Conservation (phyloP, 2,888 invertebrate genomes). For the Plagodis pulveraria region DNA sequence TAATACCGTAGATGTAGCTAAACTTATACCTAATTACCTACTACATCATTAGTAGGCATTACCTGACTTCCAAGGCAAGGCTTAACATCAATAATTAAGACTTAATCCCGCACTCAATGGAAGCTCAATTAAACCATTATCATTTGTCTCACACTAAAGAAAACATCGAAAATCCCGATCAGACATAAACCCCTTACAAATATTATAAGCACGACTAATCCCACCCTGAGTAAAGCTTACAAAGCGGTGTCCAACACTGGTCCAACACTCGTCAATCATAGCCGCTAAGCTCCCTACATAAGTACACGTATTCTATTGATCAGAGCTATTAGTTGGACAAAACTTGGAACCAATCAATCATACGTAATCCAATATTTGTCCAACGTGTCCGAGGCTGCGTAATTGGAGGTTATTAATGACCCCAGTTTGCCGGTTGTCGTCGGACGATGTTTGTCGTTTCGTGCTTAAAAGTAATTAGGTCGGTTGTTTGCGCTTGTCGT, state of each 20-base stretch:
- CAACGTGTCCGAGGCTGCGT: conserved; percentile 48
- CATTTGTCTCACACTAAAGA: conserved; percentile 3
- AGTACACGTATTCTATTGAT: conserved; percentile 25
- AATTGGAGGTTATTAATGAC: conserved; percentile 63
- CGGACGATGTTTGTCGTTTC: conserved; percentile 47
- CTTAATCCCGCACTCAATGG: conserved; percentile 1
- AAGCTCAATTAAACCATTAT: conserved; percentile 8
- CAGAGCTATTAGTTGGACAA: conserved; percentile 54
- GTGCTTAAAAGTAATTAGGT: conserved; percentile 32
- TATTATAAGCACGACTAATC: conserved; percentile 31
- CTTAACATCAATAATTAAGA: background rate
- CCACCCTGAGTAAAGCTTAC: conserved; percentile 17
- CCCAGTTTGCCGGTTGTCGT: conserved; percentile 42
- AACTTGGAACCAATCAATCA: conserved; percentile 69
- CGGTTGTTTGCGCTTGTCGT: conserved; percentile 25
- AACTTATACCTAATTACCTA: too few species aligned
- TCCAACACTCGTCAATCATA: conserved; percentile 33
- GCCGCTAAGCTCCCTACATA: conserved; percentile 22
- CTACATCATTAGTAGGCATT: too few species aligned
- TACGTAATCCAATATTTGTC: conserved; percentile 67
- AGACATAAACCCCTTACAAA: conserved; percentile 28
- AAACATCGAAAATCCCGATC: conserved; percentile 13
- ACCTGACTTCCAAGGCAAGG: too few species aligned
- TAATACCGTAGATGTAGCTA: too few species aligned
- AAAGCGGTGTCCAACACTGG: conserved; percentile 18